Evolutionary conservation across 1,140 invertebrate genomes (phyloP), one percentile per base, ranked within the genome.

Genomic region (Rhagoletis pomonella): DNA sequence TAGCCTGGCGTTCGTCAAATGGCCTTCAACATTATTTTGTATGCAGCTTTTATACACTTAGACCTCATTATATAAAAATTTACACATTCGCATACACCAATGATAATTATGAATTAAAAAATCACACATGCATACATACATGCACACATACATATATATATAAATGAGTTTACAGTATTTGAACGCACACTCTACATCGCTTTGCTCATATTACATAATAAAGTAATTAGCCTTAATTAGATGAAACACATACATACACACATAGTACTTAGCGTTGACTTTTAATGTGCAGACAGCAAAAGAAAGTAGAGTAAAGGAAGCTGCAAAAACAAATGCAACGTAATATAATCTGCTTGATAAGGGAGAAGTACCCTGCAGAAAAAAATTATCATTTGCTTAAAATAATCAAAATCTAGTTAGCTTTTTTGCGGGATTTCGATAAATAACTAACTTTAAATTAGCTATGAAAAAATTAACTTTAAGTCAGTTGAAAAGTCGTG

Each of bases 151-250:
- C n/a, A n/a, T n/a, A n/a, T n/a, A n/a, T n/a, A n/a, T n/a, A n/a
- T n/a, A n/a, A n/a, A n/a, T n/a, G n/a, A 73, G 67, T 73, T 39
- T 47, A 44, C 39, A 73, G 12, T 47, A 47, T 44, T 42, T 17
- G 67, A 4, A 42, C 39, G 42, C 67, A 44, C 39, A 12, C 67
- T 55, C 67, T 73, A 42, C 42, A 6, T 73, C 44, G 39, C 67
- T 47, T 42, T 73, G 42, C 42, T 73, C 44, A n/a, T n/a, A n/a
- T n/a, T n/a, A 73, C 39, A 73, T 73, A 73, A 73, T 73, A 73
- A 73, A 73, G 67, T 73, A 73, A 73, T 73, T 73, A 73, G 67
- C 67, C 67, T 47, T 73, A 73, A 73, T 73, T 73, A 73, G 67
- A 47, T 73, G 42, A 17, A 44, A 55, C 50, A 9, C 50, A 9